Base-by-base conservation (phyloP, 2,888 invertebrate species). In the Mongoloraphidia duomilia region DNA sequence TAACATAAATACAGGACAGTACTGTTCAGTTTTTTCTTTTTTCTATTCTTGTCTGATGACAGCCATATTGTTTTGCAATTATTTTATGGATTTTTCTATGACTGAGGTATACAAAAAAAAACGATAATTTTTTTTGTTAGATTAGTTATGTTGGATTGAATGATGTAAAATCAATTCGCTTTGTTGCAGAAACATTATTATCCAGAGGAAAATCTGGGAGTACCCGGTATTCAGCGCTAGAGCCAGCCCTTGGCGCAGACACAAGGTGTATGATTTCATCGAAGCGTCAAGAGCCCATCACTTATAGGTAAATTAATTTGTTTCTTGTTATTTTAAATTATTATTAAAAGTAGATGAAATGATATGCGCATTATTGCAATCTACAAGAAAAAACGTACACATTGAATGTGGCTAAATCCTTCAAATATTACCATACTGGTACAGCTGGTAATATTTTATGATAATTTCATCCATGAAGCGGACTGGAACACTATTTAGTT, bases 251-350 rank as follows among this genome's bases (percentile, higher is more conserved):
- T 71, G 71, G 72, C 69, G 71, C 68, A 77, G 78, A 77, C 72
- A 71, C 77, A 80, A 81, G 81, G 85, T 87, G 87, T 84, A 87
- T 87, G 86, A 87, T 84, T 85, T 86, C 82, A 75, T 77, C 79
- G 82, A 84, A 82, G 80, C 79, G 81, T 73, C 82, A 77, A 68
- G 72, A 74, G 68, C 73, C 73, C 70, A 77, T 79, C 76, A 84
- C 81, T 77, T 83, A 84, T 83, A 85, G 86, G 86, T 85, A 67
- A 69, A 66, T 60, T 39, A 34, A 49, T 34, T 47, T 39, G n/a
- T 13, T 14, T 35, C 9, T 10, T 10, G 11, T 8, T 9, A 35
- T 43, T 36, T n/a, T 26, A 26, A n/a, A n/a, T n/a, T 17, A 3
- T 17, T 17, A 4, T 17, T 17, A 17, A 17, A 17, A 17, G 17